These are phyloP conservation scores for Bambusicola thoracicus DNA, from an alignment of 2,113 vertebrate species.

Conservation along the genomic window DNA sequence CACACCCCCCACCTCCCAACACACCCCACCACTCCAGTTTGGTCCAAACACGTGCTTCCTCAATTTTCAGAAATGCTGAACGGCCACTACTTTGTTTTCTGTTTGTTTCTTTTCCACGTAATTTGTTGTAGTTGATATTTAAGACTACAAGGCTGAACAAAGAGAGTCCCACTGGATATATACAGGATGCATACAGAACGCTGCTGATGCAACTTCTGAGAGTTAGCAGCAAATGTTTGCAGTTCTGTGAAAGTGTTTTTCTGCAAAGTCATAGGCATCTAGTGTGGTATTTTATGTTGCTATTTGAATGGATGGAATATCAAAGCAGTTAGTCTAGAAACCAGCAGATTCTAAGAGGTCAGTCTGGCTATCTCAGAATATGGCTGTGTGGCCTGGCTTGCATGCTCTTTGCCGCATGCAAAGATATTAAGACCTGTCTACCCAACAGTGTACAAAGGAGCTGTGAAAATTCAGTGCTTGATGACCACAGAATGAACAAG, in stretches of 20 bases:
- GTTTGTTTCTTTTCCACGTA: neutral
- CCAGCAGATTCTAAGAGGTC: neutral
- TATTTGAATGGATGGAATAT: neutral
- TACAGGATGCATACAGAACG: neutral
- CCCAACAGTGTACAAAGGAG: neutral
- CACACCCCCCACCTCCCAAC: rapidly evolving
- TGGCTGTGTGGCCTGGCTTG: neutral
- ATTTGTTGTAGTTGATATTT: neutral
- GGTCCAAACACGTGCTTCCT: neutral
- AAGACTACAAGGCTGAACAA: neutral
- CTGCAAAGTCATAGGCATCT: neutral
- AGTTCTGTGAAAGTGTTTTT: neutral
- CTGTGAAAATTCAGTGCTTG: neutral
- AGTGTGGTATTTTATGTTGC: neutral
- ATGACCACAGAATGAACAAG: neutral
- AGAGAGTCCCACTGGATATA: neutral
- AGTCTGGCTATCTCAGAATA: rapidly evolving
- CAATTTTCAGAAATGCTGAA: neutral
- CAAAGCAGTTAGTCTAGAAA: rapidly evolving
- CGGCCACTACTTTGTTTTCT: neutral
- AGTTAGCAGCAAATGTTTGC: neutral
- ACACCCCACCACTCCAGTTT: neutral
- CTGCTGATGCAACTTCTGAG: neutral
- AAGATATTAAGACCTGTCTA: neutral
- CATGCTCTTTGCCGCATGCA: rapidly evolving